Evolutionary conservation across 2,797 vertebrate genomes (phyloP).

Genomic region (Lagodon rhomboides): DNA sequence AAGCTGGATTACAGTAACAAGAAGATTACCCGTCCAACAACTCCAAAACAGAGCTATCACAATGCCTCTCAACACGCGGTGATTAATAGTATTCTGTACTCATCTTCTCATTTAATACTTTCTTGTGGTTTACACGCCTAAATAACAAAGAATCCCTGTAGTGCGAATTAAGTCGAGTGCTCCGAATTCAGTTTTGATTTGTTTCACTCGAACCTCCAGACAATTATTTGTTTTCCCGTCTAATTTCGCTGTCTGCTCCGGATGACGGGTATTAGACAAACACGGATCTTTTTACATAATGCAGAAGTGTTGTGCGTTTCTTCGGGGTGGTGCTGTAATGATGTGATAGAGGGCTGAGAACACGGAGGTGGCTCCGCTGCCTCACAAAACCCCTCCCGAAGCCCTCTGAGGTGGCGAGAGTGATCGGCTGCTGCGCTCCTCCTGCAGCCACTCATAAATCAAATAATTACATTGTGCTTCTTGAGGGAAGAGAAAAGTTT

Average conservation of each 20-base stretch:
- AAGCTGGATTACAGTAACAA: conserved; percentile 78
- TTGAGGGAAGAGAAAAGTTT: conserved; percentile 67
- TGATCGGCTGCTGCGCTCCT: conserved; percentile 39
- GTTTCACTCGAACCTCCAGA: conserved; percentile 44
- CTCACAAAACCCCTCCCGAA: conserved; percentile 37
- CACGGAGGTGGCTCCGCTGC: conserved; percentile 30
- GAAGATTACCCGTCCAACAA: conserved; percentile 73
- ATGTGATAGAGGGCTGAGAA: conserved; percentile 38
- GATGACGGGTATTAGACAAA: conserved; percentile 47
- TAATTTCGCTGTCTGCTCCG: conserved; percentile 32
- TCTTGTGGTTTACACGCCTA: conserved; percentile 39
- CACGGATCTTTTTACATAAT: conserved; percentile 42
- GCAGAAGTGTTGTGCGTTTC: conserved; percentile 35
- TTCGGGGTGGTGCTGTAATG: conserved; percentile 45
- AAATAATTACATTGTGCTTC: conserved; percentile 73
- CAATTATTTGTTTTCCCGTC: conserved; percentile 50
- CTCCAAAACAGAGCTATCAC: conserved; percentile 70
- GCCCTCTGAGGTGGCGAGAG: conserved; percentile 39
- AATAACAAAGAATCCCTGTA: conserved; percentile 60
- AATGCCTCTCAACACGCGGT: conserved; percentile 58
- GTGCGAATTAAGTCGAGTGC: conserved; percentile 46
- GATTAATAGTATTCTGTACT: conserved; percentile 62
- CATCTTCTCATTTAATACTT: conserved; percentile 45
- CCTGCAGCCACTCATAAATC: conserved; percentile 75
- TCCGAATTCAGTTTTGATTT: conserved; percentile 36